These are phyloP conservation scores for Paragorgia papillata DNA, from an alignment of 92 coral and sea anemone genomes.

Conservation along the genomic window DNA sequence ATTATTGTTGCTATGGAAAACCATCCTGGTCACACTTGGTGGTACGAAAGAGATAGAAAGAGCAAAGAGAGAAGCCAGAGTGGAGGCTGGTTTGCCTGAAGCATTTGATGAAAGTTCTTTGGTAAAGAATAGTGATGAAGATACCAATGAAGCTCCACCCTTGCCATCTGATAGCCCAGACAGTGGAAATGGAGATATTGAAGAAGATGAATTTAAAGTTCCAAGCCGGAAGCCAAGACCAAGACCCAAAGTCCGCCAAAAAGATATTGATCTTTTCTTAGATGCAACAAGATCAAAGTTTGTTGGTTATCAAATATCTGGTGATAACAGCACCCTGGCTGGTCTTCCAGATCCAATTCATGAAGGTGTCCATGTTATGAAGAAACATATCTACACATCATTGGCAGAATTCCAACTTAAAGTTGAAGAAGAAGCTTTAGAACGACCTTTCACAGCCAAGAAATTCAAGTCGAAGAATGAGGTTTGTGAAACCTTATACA, in stretches of 20 bases:
- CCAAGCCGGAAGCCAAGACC: conserved; percentile 60
- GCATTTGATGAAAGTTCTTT: conserved; percentile 61
- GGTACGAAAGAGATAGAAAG: conserved; percentile 75
- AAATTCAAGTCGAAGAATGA: conserved; percentile 45
- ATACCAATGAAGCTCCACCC: conserved; percentile 62
- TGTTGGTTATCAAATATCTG: conserved; percentile 88
- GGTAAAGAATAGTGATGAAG: background rate
- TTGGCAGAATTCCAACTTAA: conserved; percentile 82
- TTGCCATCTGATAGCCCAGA: conserved; percentile 63
- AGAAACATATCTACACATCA: conserved; percentile 92
- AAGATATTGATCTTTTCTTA: conserved; percentile 84
- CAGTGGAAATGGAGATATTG: conserved; percentile 58
- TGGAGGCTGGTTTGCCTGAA: conserved; percentile 79
- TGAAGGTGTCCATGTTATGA: conserved; percentile 84
- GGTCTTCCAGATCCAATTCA: conserved; percentile 97
- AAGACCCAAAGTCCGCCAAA: conserved; percentile 87
- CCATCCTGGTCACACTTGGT: conserved; percentile 87
- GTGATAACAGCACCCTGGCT: conserved; percentile 87
- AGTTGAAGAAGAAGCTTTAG: conserved; percentile 86
- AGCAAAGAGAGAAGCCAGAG: conserved; percentile 68
- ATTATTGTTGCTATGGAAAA: conserved; percentile 90
- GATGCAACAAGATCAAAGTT: conserved; percentile 91
- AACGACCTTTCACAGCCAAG: conserved; percentile 82
- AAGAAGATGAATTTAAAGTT: conserved; percentile 56
- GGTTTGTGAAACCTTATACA: conserved; percentile 57